These are phyloP conservation scores for Trachelus iudaicus DNA, from an alignment of 2,888 invertebrate genomes.

Conservation along the genomic window DNA sequence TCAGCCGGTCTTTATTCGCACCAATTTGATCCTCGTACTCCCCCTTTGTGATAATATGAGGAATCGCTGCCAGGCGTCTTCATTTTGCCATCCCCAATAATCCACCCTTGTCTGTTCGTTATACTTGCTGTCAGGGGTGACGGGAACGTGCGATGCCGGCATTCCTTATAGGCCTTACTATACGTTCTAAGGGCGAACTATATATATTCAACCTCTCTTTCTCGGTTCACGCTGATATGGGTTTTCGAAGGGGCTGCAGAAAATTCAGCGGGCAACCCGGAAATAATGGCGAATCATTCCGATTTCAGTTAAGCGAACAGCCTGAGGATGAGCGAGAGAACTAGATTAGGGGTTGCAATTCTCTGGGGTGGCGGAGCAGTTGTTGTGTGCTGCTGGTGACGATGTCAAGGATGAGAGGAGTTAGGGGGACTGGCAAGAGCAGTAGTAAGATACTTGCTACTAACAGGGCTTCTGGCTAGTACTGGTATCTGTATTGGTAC, in stretches of 20 bases:
- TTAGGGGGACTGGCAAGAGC: not conserved
- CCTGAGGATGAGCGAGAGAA: not conserved
- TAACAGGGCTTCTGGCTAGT: not conserved
- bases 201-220: conserved; percentile 16
- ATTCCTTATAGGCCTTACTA: not conserved
- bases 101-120: conserved; percentile 1
- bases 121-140: not conserved
- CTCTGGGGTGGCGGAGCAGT: not conserved
- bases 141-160: not conserved
- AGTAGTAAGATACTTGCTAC: not conserved
- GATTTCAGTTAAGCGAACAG: conserved; percentile 15
- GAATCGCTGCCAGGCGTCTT: not conserved
- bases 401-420: not conserved
- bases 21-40: not conserved
- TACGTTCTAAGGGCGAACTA: conserved; percentile 4
- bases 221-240: conserved; percentile 22
- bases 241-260: conserved; percentile 7
- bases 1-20: not conserved
- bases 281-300: conserved; percentile 20
- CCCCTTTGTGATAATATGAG: not conserved
- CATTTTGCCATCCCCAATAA: not conserved
- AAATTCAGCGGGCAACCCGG: not conserved
- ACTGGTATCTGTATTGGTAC: not conserved
- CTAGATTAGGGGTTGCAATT: not conserved
- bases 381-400: not conserved